phyloP scores from a whole-genome alignment of 2,113 vertebrate species.

The Pterophyllum scalare region DNA sequence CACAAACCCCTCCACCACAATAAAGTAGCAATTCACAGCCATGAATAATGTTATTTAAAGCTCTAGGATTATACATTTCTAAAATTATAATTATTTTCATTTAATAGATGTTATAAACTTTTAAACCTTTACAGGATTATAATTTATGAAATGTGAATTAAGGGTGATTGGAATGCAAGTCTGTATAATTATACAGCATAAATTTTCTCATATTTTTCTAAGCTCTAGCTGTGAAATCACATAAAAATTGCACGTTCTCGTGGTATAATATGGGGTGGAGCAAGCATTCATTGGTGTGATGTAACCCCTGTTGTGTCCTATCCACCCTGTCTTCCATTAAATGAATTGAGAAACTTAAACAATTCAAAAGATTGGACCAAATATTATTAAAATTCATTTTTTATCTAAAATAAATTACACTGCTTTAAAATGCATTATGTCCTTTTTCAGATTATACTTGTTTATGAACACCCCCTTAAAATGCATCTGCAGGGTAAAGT shows the following conservation, averaged over 20 bases:
- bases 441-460: not conserved
- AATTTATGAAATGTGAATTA: not conserved
- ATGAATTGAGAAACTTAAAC: not conserved
- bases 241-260: not conserved
- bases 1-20: no score
- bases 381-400: not conserved
- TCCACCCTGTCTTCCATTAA: not conserved
- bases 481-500: accelerated
- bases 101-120: not conserved
- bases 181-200: no score
- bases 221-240: not conserved
- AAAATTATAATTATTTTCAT: not conserved
- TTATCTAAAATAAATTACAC: not conserved
- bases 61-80: not conserved
- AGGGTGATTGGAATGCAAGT: no score
- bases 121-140: not conserved
- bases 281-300: not conserved
- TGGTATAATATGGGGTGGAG: not conserved
- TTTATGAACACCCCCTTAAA: not conserved
- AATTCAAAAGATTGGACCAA: not conserved
- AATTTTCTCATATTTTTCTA: not conserved
- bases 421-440: not conserved
- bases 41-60: not conserved
- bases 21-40: no score
- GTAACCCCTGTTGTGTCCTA: not conserved